Evolutionary conservation across 2,888 invertebrate species (phyloP).

Genomic region (Cheiracanthium punctorium): DNA sequence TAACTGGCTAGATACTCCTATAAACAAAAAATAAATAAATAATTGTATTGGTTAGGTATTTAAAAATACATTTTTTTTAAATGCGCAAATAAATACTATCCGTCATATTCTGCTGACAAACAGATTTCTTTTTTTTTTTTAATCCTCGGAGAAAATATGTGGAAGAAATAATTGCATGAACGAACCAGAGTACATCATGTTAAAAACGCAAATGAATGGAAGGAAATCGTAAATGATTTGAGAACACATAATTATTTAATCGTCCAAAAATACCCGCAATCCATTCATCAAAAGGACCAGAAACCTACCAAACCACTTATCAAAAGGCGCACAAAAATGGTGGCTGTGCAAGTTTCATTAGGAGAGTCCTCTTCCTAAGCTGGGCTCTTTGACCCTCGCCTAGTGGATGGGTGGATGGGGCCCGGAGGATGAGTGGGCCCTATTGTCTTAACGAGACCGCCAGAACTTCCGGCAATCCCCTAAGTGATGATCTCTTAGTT

Average conservation of each 20-base stretch:
- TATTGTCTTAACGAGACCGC: conserved; percentile 12
- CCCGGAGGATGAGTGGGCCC: neutral
- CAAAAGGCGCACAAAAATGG: neutral
- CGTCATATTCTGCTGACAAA: too few relatives aligned
- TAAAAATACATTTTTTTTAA: too few relatives aligned
- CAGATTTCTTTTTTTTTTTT: too few relatives aligned
- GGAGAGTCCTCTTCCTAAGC: conserved; percentile 21
- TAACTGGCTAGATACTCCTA: too few relatives aligned
- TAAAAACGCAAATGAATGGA: neutral
- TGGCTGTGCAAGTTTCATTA: neutral
- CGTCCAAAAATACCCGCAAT: neutral
- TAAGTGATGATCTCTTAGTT: conserved; percentile 13
- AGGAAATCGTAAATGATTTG: neutral
- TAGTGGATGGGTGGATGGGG: conserved; percentile 24
- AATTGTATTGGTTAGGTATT: too few relatives aligned
- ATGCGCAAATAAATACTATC: too few relatives aligned
- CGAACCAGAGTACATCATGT: too few relatives aligned
- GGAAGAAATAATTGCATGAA: too few relatives aligned
- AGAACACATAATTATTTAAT: neutral
- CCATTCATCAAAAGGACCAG: neutral
- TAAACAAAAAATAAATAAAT: too few relatives aligned
- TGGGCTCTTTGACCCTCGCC: conserved; percentile 46
- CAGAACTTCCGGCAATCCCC: conserved; percentile 13
- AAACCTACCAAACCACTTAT: conserved; percentile 13
- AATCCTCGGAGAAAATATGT: too few relatives aligned